Evolutionary conservation across 2,113 vertebrate species (phyloP).

Genomic region (Rallus limicola): DNA sequence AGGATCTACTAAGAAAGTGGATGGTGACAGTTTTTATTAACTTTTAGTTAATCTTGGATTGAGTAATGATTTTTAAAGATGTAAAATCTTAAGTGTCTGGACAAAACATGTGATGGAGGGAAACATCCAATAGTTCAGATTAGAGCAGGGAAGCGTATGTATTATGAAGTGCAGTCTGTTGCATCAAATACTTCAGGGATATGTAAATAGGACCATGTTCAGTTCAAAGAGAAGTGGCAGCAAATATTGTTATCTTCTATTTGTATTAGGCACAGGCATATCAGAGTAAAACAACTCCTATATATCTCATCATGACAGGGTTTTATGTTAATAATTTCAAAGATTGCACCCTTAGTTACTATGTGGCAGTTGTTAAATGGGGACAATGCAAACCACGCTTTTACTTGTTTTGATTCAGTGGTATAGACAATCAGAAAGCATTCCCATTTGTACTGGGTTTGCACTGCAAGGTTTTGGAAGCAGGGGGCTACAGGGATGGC

Average conservation of each 20-base stretch:
- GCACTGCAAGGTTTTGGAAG: too few species aligned
- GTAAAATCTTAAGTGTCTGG: not conserved
- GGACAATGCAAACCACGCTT: not conserved
- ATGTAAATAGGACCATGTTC: not conserved
- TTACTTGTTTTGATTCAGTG: not conserved
- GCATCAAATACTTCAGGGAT: not conserved
- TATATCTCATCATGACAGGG: not conserved
- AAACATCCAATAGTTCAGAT: not conserved
- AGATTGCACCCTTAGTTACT: not conserved
- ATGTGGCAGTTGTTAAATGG: not conserved
- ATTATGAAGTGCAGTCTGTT: accelerated
- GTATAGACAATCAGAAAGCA: not conserved
- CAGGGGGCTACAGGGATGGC: too few species aligned
- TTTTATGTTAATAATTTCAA: not conserved
- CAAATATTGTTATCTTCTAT: not conserved
- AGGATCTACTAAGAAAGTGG: not conserved
- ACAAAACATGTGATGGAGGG: not conserved
- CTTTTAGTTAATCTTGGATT: not conserved
- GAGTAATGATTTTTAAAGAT: not conserved
- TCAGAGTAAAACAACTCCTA: not conserved
- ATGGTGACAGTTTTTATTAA: not conserved
- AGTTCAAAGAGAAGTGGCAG: not conserved
- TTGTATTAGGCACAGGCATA: not conserved
- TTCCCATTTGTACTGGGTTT: not conserved
- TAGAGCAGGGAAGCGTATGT: not conserved